These are phyloP conservation scores for Drosophila willistoni DNA, from an alignment of 1,140 invertebrate species.

Conservation along the genomic window DNA sequence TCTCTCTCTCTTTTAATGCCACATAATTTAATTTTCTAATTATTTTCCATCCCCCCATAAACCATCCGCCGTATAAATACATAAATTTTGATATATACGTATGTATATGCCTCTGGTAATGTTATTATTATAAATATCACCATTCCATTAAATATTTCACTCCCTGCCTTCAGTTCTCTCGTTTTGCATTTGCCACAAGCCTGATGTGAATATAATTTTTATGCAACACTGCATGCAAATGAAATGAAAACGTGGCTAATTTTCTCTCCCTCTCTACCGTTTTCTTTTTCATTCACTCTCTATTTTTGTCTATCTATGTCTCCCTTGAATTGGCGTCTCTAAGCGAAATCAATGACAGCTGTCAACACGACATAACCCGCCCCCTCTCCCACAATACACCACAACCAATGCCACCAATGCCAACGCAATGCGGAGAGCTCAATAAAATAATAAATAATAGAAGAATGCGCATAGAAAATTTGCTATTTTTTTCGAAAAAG, in stretches of 20 bases:
- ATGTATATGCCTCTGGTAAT: conserved; percentile 27
- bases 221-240: conserved; percentile 67
- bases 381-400: conserved; percentile 5
- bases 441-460: conserved; percentile 77
- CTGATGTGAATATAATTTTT: conserved; percentile 57
- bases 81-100: conserved; percentile 1
- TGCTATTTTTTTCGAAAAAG: conserved; percentile 19
- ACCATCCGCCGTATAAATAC: neutral
- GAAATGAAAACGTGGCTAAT: conserved; percentile 67
- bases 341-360: conserved; percentile 69
- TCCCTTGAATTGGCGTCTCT: conserved; percentile 21
- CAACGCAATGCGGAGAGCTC: conserved; percentile 22
- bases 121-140: conserved; percentile 38
- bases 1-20: neutral
- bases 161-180: too few relatives aligned
- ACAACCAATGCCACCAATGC: neutral
- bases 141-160: conserved; percentile 14
- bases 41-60: neutral
- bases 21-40: conserved; percentile 9
- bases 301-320: neutral
- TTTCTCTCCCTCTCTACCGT: conserved; percentile 28
- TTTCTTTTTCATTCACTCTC: neutral
- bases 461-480: conserved; percentile 76
- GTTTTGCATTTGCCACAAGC: neutral
- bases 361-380: conserved; percentile 45